Evolutionary conservation across 2,797 vertebrate species (phyloP).

Genomic region (Syndactyla subalaris): DNA sequence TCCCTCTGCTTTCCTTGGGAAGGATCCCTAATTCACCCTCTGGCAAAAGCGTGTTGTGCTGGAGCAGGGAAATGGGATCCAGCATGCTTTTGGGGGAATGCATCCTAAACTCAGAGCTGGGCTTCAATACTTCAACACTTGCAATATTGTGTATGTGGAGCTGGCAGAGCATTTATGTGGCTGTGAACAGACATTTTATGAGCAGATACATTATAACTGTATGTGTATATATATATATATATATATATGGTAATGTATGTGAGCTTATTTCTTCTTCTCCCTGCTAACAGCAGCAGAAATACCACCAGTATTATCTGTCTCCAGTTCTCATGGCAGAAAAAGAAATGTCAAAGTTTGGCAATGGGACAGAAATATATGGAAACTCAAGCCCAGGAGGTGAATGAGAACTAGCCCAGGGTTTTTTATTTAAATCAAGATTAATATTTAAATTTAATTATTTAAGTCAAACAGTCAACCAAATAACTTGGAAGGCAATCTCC

Average conservation of each 20-base stretch:
- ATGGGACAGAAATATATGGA: fast-evolving
- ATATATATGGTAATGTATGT: not conserved
- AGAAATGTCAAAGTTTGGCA: not conserved
- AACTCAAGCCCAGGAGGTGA: not conserved
- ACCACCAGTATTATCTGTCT: not conserved
- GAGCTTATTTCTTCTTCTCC: not conserved
- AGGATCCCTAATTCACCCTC: not conserved
- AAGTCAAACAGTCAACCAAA: not conserved
- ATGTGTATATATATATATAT: fast-evolving
- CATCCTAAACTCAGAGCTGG: not conserved
- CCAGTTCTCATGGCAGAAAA: not conserved
- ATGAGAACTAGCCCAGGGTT: not conserved
- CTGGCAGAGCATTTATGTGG: not conserved
- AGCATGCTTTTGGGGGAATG: not conserved
- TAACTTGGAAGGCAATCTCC: not conserved
- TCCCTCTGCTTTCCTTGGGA: not conserved
- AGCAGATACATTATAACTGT: not conserved
- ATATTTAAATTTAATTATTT: not conserved
- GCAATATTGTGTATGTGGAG: not conserved
- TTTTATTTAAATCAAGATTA: not conserved
- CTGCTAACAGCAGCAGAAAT: not conserved
- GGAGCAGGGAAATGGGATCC: not conserved
- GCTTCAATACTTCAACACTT: not conserved
- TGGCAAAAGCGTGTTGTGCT: not conserved
- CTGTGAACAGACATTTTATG: not conserved